Conservation (phyloP, 2,113 vertebrate genomes). For the Fulmarus glacialis region DNA sequence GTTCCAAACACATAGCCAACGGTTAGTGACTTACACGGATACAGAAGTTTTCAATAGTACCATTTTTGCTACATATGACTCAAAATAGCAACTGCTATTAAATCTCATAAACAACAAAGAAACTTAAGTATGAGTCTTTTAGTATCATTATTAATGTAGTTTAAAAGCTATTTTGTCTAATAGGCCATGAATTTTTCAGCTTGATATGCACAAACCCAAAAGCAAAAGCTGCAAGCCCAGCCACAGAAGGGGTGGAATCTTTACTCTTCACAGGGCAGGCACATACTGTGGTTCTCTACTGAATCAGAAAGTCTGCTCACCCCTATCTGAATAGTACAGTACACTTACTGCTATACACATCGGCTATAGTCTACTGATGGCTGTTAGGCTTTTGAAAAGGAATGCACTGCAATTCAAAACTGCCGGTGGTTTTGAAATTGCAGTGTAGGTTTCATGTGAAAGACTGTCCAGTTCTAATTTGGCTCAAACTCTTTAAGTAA, state of each 20-base stretch:
- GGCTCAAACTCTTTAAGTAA: not conserved
- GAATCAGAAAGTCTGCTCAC: not conserved
- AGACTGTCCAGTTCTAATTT: not conserved
- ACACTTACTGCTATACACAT: not conserved
- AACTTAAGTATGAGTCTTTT: not conserved
- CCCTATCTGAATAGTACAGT: not conserved
- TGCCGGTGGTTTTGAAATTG: not conserved
- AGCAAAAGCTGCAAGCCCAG: not conserved
- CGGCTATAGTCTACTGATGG: not conserved
- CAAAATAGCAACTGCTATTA: slow-evolving; percentile 13
- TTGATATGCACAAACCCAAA: not conserved
- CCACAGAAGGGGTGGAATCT: not conserved
- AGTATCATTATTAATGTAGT: not conserved
- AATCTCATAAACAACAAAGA: not conserved
- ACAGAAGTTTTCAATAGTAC: not conserved
- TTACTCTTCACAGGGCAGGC: not conserved
- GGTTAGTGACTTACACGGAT: not conserved
- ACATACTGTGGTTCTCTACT: not conserved
- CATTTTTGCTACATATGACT: not conserved
- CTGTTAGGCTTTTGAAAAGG: not conserved
- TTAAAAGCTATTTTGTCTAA: not conserved
- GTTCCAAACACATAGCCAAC: not conserved
- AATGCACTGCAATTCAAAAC: not conserved
- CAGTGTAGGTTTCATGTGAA: not conserved
- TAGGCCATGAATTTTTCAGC: not conserved